A percentile compares a stretch with the other conserved stretches of the same genome.
Evolutionary conservation across 2,113 vertebrate genomes (phyloP).

Genomic region (Onychostruthus taczanowskii): DNA sequence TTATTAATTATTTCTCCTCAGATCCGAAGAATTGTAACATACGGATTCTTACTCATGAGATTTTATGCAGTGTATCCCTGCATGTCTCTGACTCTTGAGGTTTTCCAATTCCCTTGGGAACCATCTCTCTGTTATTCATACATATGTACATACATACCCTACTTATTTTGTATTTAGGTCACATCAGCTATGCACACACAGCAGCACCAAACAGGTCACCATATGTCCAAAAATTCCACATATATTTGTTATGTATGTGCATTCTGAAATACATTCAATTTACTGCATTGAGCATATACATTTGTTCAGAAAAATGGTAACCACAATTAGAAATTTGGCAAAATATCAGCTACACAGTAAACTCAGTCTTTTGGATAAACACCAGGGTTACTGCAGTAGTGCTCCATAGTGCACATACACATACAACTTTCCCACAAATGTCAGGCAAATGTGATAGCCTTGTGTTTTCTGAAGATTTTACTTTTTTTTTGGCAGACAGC

Average conservation of each 20-base stretch:
- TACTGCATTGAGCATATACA: background rate
- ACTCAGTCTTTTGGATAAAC: background rate
- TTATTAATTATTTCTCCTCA: background rate
- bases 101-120: background rate
- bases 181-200: background rate
- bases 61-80: background rate
- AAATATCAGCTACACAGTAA: background rate
- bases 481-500: background rate
- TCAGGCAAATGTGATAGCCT: background rate
- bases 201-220: slow-evolving; percentile 38
- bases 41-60: background rate
- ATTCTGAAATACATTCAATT: background rate
- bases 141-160: background rate
- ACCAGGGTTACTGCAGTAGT: background rate
- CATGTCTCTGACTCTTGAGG: background rate
- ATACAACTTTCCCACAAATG: background rate
- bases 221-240: slow-evolving; percentile 31
- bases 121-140: background rate
- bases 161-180: slow-evolving; percentile 52
- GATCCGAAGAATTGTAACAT: background rate
- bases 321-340: background rate
- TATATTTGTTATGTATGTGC: background rate
- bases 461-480: background rate
- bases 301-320: background rate
- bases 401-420: background rate